Base-by-base conservation (phyloP, 2,113 vertebrate species). In the Forbesichthys papilliferus region DNA sequence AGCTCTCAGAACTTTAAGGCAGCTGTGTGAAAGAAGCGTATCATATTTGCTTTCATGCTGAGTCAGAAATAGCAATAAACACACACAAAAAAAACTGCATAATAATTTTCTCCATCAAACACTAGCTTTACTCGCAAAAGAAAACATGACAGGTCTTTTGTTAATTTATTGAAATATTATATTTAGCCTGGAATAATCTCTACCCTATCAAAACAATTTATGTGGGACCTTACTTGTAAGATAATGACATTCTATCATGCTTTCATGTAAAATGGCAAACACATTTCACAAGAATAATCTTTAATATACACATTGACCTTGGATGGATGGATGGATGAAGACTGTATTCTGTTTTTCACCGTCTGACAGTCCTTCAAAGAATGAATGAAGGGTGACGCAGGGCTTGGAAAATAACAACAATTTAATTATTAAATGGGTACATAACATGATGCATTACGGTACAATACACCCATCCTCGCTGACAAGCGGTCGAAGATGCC, bases 241-340 rank as follows among this genome's bases (percentile, higher is more conserved):
- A 68, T 48, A 79, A 76, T 46, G 1, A 56, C 72, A 42, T 64
- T 69, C 36, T 64, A 61, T 81, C 60, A 59, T 14, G 18, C 49
- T 80, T 86, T 79, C 7, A 69, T 68, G 69, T 69, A 18, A 61
- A 49, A 54, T 58, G 18, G 27, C 10, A 71, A 56, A 78, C 56
- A n/a, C 36, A 54, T 65, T 59, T 27, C 48, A 49, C 56, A 33
- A 56, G 66, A 66, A 61, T 65, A 51, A 65, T 59, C 64, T 66
- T 78, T 42, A 68, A 82, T 84, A 83, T 81, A 70, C 74, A 77
- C 82, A 52, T 18, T 47, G 75, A 79, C 80, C 74, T 75, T 69
- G 56, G 7, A 54, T 27, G 20, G 20, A 27, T 27, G 20, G 20
- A 27, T 27, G 63, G 71, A 75, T 6, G 61, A 79, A 66, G 7